A percentile compares a stretch with the other conserved stretches of the same genome.
These are phyloP conservation scores for Cromileptes altivelis DNA, from an alignment of 2,113 vertebrate genomes.

Conservation along the genomic window DNA sequence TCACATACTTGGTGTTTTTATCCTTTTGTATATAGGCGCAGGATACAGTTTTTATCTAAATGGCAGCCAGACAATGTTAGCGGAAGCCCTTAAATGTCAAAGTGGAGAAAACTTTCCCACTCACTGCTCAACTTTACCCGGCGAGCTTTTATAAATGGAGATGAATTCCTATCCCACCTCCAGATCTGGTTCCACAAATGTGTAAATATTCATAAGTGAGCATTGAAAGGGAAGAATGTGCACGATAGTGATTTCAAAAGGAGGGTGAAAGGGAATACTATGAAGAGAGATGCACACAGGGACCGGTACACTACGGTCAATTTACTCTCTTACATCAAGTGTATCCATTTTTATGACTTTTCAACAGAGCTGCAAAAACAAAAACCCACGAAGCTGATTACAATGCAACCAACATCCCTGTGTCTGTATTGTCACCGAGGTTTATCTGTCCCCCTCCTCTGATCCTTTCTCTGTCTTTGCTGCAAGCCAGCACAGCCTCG, in stretches of 20 bases:
- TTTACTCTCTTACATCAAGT: slow-evolving; percentile 21
- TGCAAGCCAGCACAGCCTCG: slow-evolving; percentile 37
- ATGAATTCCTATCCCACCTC: slow-evolving; percentile 48
- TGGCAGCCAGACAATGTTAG: slow-evolving; percentile 5
- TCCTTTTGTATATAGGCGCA: not conserved
- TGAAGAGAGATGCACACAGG: slow-evolving; percentile 20
- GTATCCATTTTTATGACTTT: slow-evolving; percentile 20
- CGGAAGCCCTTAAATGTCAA: slow-evolving; percentile 41
- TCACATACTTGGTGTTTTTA: not conserved
- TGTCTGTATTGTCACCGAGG: slow-evolving; percentile 23
- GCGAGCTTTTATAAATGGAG: slow-evolving; percentile 28
- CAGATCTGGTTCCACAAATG: slow-evolving; percentile 38
- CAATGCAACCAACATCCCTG: slow-evolving; percentile 29
- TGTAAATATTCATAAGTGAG: slow-evolving; percentile 65
- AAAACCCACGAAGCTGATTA: slow-evolving; percentile 14
- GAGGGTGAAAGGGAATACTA: slow-evolving; percentile 21
- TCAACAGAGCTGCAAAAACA: not conserved
- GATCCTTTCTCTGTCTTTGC: slow-evolving; percentile 57
- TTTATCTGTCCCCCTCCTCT: slow-evolving; percentile 46
- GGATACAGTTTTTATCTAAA: slow-evolving; percentile 21
- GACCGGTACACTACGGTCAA: slow-evolving; percentile 28
- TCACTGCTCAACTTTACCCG: not conserved
- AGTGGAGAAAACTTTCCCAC: slow-evolving; percentile 11
- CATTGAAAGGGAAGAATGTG: slow-evolving; percentile 17
- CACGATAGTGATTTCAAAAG: slow-evolving; percentile 24